phyloP scores from a whole-genome alignment of 2,888 invertebrate genomes.

The Cylindroiulus punctatus region DNA sequence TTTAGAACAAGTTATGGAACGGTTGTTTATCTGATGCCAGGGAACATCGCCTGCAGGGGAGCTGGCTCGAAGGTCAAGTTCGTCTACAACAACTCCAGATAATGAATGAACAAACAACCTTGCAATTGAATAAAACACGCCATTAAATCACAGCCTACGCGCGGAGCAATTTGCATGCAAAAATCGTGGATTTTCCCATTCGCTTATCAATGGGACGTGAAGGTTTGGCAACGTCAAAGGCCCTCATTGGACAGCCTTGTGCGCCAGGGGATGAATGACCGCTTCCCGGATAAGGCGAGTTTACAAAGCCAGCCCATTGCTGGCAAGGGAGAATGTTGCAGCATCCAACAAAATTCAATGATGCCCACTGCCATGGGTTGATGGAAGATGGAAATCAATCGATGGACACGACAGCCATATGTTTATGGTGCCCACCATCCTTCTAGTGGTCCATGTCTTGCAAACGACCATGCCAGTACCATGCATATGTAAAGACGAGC shows the following conservation, averaged over 20 bases:
- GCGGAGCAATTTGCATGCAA: not conserved
- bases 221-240: too few relatives aligned
- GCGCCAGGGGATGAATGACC: conserved; percentile 42
- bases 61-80: not conserved
- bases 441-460: too few relatives aligned
- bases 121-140: not conserved
- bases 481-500: too few relatives aligned
- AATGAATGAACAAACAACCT: not conserved
- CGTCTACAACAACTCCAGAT: too few relatives aligned
- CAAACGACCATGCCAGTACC: too few relatives aligned
- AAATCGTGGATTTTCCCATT: not conserved
- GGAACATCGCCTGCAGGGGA: not conserved
- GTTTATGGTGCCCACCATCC: too few relatives aligned
- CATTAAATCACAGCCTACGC: not conserved
- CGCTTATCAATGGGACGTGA: not conserved
- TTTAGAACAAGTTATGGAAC: too few relatives aligned
- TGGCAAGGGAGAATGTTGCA: not conserved
- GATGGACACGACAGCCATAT: too few relatives aligned
- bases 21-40: too few relatives aligned
- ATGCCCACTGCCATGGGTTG: not conserved
- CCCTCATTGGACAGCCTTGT: too few relatives aligned
- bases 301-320: not conserved
- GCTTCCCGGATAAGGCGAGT: not conserved
- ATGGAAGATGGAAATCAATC: too few relatives aligned
- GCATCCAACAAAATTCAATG: not conserved